phyloP scores from a whole-genome alignment of 2,113 vertebrate species.

The Actenoides lindsayi region DNA sequence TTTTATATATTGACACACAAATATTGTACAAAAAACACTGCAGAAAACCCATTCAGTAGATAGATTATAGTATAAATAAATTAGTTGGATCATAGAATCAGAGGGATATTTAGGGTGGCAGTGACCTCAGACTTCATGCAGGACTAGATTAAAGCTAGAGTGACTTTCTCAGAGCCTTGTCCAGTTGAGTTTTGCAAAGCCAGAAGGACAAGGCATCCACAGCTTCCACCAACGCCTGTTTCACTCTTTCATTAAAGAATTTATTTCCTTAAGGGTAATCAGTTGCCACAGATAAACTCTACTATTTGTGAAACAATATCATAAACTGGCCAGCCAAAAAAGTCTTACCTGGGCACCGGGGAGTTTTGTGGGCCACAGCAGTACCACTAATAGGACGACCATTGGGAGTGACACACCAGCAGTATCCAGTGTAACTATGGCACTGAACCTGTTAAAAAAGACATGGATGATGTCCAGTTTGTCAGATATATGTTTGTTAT shows the following conservation, averaged over 20 bases:
- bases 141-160: background rate
- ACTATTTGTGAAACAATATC: background rate
- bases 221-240: background rate
- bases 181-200: background rate
- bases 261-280: background rate
- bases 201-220: background rate
- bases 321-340: background rate
- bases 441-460: constrained; percentile 87
- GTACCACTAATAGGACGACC: constrained; percentile 95
- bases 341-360: constrained; percentile 89
- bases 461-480: background rate
- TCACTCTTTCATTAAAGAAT: background rate
- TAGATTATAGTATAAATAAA: background rate
- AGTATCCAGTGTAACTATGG: constrained; percentile 97
- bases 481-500: background rate
- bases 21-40: background rate
- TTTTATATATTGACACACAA: background rate
- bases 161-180: background rate
- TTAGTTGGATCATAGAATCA: background rate
- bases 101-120: background rate
- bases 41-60: background rate
- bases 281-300: background rate
- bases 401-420: constrained; percentile 95
- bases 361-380: constrained; percentile 97
- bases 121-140: background rate